phyloP scores from a whole-genome alignment of 2,888 invertebrate genomes.

The Ferdinandea cuprea region DNA sequence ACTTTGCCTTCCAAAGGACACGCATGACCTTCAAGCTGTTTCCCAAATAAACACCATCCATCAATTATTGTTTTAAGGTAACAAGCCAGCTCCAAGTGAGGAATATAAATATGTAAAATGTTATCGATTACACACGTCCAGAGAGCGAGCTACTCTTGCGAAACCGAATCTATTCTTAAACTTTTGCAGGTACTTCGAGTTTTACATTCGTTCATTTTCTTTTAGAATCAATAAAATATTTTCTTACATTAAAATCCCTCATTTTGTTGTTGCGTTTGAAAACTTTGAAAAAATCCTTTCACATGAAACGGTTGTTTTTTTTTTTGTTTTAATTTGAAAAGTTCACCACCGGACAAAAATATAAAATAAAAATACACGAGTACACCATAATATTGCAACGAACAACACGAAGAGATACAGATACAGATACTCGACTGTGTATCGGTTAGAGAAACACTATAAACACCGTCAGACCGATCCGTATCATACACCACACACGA shows the following conservation, averaged over 20 bases:
- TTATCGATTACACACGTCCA: conserved; percentile 60
- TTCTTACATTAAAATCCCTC: conserved; percentile 61
- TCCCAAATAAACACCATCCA: conserved; percentile 27
- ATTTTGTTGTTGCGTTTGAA: conserved; percentile 27
- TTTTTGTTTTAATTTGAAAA: conserved; percentile 33
- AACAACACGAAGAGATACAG: no score
- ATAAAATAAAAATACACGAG: conserved; percentile 52
- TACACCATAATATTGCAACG: conserved; percentile 59
- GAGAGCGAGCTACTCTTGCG: background rate
- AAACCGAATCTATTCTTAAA: conserved; percentile 11
- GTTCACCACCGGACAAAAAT: conserved; percentile 72
- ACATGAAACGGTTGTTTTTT: conserved; percentile 21
- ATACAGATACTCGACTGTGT: background rate
- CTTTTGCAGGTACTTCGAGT: background rate
- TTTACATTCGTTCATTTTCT: conserved; percentile 10
- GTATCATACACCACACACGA: conserved; percentile 70
- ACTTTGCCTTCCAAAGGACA: conserved; percentile 55
- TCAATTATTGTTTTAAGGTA: background rate
- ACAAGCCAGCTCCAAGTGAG: conserved; percentile 25
- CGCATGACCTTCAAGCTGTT: conserved; percentile 58
- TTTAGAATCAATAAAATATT: conserved; percentile 47
- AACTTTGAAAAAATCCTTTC: conserved; percentile 23
- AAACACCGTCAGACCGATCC: conserved; percentile 40
- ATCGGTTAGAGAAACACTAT: conserved; percentile 4
- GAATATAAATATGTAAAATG: background rate